Base-by-base conservation (phyloP, 2,797 vertebrate species). In the Pangasius djambal region DNA sequence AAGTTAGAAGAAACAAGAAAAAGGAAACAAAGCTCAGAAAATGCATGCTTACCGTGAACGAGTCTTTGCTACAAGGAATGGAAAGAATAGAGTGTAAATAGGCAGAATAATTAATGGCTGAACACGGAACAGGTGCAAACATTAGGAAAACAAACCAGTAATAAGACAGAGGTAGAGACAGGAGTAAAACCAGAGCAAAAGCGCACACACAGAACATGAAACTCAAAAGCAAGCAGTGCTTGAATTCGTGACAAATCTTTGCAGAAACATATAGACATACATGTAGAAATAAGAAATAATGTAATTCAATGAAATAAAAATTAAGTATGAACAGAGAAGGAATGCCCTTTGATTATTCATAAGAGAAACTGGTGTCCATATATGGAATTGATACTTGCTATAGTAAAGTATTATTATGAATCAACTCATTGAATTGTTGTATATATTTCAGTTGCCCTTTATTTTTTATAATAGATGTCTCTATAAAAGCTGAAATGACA, bases 401-500 rank as follows among this genome's bases (percentile, higher is more conserved):
- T 57, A 34, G 7, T 55, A 57, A 34, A 81, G 16, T 57, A 10
- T 34, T 7, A 75, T 59, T 40, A 83, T 83, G 34, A 61, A 61
- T 59, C 79, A 59, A 25, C 79, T 82, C 12, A 0, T 40, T 40
- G 81, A 83, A 83, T 40, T 44, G 57, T 28, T 44, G 22, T 63
- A 40, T 63, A 28, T 3, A 16, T 63, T 34, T 81, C 81, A 83
- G 79, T 61, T 61, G 57, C 34, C 57, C 81, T 63, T 63, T 82
- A 6, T 82, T 59, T 22, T 13, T 22, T 84, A 87, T 20, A 34
- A 86, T 50, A 5, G 22, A 9, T 8, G 0, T 85, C 82, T 34
- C 34, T 86, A 13, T 82, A 83, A 83, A 63, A 67, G 59, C 86
- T 79, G 48, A 87, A 78, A 52, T 77, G 59, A 86, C 70, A 87